Percentiles rank a stretch among this genome's conserved stretches.
phyloP scores from a whole-genome alignment of 2,888 invertebrate species.

The Andrena minutula region DNA sequence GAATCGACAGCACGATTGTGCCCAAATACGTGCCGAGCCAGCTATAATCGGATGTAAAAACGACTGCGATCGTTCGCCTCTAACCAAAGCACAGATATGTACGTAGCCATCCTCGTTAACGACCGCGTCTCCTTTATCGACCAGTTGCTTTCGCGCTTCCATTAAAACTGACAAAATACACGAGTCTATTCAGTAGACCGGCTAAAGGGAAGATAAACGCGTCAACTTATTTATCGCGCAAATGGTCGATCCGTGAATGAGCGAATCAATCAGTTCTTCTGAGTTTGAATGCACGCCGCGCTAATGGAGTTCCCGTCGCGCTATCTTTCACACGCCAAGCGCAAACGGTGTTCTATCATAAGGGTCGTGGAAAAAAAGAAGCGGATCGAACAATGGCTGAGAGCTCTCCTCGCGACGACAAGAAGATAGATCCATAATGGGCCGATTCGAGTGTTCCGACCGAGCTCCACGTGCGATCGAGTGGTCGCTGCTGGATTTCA shows the following conservation, averaged over 20 bases:
- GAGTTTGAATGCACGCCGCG: background rate
- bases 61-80: no score
- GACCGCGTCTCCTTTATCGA: no score
- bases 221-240: no score
- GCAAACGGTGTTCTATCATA: slow-evolving; percentile 28
- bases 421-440: slow-evolving; percentile 63
- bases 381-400: slow-evolving; percentile 35
- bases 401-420: slow-evolving; percentile 29
- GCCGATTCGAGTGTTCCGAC: slow-evolving; percentile 51
- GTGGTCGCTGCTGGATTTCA: slow-evolving; percentile 11
- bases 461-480: background rate
- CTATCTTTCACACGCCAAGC: slow-evolving; percentile 44
- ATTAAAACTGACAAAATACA: no score
- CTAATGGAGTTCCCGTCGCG: slow-evolving; percentile 17
- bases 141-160: background rate
- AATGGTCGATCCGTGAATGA: background rate
- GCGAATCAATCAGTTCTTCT: background rate
- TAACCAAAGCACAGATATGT: no score
- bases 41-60: background rate
- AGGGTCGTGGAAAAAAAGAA: background rate
- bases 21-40: background rate
- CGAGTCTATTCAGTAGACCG: no score
- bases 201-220: no score
- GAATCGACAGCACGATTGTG: background rate
- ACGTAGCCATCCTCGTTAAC: no score